A percentile compares a stretch with the other conserved stretches of the same genome.
Conservation (phyloP, 2,888 invertebrate species). For the Apomyelois bistriatella region DNA sequence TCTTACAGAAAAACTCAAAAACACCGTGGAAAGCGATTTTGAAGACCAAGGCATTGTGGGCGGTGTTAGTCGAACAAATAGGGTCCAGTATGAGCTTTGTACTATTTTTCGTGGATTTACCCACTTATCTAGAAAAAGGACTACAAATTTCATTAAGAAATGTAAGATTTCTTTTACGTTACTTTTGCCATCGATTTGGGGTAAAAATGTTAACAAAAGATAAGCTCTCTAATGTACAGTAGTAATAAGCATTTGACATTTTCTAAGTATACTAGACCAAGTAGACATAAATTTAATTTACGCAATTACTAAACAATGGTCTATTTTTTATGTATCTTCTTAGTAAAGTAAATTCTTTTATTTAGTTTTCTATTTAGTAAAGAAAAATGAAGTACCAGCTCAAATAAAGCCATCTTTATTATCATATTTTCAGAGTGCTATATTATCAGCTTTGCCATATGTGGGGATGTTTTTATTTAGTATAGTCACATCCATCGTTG, state of each 20-base stretch:
- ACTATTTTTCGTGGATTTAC: constrained; percentile 84
- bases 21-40: constrained; percentile 83
- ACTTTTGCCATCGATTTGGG: too few species aligned
- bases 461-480: constrained; percentile 85
- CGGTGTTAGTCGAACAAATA: constrained; percentile 77
- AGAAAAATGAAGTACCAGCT: too few species aligned
- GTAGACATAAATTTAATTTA: too few species aligned
- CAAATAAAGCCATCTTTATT: too few species aligned
- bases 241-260: too few species aligned
- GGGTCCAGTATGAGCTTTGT: constrained; percentile 83
- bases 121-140: constrained; percentile 83
- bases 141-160: constrained; percentile 80
- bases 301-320: too few species aligned
- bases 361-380: too few species aligned
- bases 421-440: constrained; percentile 82
- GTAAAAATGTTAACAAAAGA: too few species aligned
- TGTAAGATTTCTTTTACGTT: constrained; percentile 58
- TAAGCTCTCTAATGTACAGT: too few species aligned
- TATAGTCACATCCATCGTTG: constrained; percentile 80
- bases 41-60: constrained; percentile 80
- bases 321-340: too few species aligned
- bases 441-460: constrained; percentile 86
- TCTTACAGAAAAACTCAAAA: constrained; percentile 10
- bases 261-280: too few species aligned
- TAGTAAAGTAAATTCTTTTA: too few species aligned